A percentile compares a stretch with the other conserved stretches of the same genome.
phyloP scores from a whole-genome alignment of 1,140 invertebrate species.

The Drosophila chauvacae region DNA sequence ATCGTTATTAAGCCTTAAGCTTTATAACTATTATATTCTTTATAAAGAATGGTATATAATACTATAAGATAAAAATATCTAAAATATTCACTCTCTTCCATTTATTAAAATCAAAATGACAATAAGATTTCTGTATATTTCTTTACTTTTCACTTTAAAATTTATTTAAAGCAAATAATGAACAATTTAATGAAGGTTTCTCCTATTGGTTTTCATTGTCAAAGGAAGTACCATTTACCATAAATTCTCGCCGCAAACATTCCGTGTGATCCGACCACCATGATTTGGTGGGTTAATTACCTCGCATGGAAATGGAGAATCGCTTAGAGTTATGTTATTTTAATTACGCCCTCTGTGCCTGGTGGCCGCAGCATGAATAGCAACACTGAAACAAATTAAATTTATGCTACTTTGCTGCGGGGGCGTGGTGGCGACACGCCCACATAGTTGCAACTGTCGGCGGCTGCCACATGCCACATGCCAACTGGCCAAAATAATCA shows the following conservation, averaged over 20 bases:
- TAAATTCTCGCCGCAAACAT: background rate
- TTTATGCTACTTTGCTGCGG: constrained; percentile 35
- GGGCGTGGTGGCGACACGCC: constrained; percentile 33
- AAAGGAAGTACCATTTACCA: constrained; percentile 1
- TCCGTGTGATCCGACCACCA: background rate
- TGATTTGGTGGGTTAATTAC: constrained; percentile 26
- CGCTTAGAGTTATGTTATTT: constrained; percentile 32
- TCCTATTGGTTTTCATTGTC: background rate
- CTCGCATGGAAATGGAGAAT: constrained; percentile 7
- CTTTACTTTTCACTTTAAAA: background rate
- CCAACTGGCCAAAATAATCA: constrained; percentile 48
- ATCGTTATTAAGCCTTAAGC: background rate
- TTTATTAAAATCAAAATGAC: background rate
- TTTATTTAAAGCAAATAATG: background rate
- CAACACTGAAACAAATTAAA: constrained; percentile 40
- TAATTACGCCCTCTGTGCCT: constrained; percentile 16
- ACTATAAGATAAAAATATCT: background rate
- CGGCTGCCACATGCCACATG: constrained; percentile 33
- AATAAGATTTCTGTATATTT: background rate
- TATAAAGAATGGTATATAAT: background rate
- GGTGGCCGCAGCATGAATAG: constrained; percentile 4
- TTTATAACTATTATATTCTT: background rate
- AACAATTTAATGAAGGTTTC: background rate
- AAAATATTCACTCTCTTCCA: background rate
- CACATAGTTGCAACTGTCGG: constrained; percentile 32